phyloP scores from a whole-genome alignment of 2,113 vertebrate species.

The Oreochromis spilurus region DNA sequence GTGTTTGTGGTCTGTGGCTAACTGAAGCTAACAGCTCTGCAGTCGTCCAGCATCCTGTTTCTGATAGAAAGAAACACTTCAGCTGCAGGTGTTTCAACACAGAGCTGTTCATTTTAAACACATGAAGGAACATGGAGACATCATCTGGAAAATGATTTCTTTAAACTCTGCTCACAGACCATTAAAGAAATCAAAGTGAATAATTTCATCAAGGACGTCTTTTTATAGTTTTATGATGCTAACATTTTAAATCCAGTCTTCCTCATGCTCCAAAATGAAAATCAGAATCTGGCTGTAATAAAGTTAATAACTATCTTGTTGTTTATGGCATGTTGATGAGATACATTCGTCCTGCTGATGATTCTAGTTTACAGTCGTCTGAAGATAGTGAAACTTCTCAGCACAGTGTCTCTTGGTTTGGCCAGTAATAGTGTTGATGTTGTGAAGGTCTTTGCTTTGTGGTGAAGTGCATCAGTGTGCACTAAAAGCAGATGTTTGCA shows the following conservation, averaged over 20 bases:
- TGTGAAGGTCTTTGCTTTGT: neutral
- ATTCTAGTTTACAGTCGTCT: neutral
- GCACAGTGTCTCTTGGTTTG: neutral
- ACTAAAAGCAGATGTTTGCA: neutral
- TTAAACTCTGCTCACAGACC: neutral
- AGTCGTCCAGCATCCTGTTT: neutral
- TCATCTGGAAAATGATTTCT: fast-evolving
- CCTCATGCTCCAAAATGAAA: fast-evolving
- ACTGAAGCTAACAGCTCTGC: neutral
- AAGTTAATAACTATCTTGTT: fast-evolving
- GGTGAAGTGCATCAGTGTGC: neutral
- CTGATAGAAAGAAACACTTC: fast-evolving
- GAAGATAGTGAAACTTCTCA: fast-evolving
- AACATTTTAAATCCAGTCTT: neutral
- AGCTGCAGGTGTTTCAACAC: fast-evolving
- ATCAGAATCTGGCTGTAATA: neutral
- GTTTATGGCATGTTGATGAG: fast-evolving
- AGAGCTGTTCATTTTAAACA: fast-evolving
- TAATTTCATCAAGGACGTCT: neutral
- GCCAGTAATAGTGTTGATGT: neutral
- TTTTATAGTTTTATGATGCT: neutral
- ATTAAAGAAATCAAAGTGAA: neutral
- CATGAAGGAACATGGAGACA: fast-evolving
- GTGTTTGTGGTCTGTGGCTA: neutral
- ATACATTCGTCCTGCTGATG: neutral